phyloP scores from a whole-genome alignment of 2,888 invertebrate species.

The Acrobasis suavella region DNA sequence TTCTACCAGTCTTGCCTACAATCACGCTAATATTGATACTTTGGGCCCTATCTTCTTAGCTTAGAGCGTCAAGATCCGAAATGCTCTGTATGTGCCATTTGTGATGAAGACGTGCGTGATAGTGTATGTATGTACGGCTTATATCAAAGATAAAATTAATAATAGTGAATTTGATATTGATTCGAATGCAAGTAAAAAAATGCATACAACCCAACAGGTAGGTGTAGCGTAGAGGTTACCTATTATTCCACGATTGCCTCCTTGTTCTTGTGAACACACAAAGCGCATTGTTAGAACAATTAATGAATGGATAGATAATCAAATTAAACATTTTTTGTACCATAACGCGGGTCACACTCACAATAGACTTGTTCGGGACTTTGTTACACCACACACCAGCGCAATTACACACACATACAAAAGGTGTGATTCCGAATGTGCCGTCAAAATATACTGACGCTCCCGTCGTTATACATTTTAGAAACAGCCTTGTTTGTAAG shows the following conservation, averaged over 20 bases:
- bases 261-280: conserved; percentile 38
- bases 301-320: conserved; percentile 61
- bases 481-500: too few species aligned
- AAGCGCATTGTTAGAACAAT: conserved; percentile 61
- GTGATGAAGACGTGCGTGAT: too few species aligned
- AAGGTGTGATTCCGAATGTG: conserved; percentile 10
- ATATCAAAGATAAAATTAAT: too few species aligned
- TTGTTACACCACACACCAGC: conserved; percentile 37
- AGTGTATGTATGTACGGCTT: too few species aligned
- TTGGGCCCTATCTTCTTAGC: too few species aligned
- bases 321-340: conserved; percentile 60
- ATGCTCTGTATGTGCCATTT: too few species aligned
- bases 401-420: conserved; percentile 25
- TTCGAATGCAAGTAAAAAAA: background rate
- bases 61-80: too few species aligned
- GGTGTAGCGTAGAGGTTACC: conserved; percentile 25
- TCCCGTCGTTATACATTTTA: too few species aligned
- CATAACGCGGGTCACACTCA: conserved; percentile 42
- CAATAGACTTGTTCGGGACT: conserved; percentile 42
- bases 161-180: too few species aligned
- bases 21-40: too few species aligned
- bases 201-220: conserved; percentile 13
- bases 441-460: too few species aligned
- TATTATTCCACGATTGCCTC: conserved; percentile 34
- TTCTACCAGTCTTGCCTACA: too few species aligned